Conservation (phyloP, 2,113 vertebrate species). For the Cyprinodon tularosa region DNA sequence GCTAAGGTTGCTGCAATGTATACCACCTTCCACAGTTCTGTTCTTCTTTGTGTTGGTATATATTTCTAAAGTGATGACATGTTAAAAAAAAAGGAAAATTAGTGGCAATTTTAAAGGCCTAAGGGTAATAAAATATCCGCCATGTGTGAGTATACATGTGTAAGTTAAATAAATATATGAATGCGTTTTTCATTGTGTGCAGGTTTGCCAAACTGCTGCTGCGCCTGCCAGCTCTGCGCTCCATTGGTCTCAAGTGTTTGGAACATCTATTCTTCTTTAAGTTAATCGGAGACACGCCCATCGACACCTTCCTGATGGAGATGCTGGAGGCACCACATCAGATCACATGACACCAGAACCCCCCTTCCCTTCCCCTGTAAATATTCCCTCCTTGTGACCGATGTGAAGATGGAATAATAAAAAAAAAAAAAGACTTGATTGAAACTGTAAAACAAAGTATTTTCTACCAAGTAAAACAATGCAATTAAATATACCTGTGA, state of each 20-base stretch:
- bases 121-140: not conserved
- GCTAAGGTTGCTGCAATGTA: no score
- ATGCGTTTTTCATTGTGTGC: not conserved
- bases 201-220: constrained; percentile 95
- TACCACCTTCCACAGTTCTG: no score
- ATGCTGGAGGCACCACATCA: constrained; percentile 95
- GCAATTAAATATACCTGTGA: constrained; percentile 53
- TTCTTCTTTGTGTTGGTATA: no score
- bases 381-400: constrained; percentile 70
- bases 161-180: not conserved
- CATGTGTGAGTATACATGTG: not conserved
- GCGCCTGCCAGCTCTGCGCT: constrained; percentile 90
- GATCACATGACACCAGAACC: constrained; percentile 86
- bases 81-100: no score
- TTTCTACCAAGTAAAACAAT: constrained; percentile 74
- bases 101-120: no score
- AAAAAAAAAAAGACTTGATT: constrained; percentile 62
- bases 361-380: constrained; percentile 64
- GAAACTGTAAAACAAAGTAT: constrained; percentile 73
- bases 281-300: constrained; percentile 95
- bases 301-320: constrained; percentile 98
- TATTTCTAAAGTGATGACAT: no score
- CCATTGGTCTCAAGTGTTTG: constrained; percentile 94
- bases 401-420: constrained; percentile 63
- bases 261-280: constrained; percentile 99